Evolutionary conservation across 2,113 vertebrate species (phyloP), one percentile per base, ranked within the genome.

Genomic region (Synodontis membranacea): DNA sequence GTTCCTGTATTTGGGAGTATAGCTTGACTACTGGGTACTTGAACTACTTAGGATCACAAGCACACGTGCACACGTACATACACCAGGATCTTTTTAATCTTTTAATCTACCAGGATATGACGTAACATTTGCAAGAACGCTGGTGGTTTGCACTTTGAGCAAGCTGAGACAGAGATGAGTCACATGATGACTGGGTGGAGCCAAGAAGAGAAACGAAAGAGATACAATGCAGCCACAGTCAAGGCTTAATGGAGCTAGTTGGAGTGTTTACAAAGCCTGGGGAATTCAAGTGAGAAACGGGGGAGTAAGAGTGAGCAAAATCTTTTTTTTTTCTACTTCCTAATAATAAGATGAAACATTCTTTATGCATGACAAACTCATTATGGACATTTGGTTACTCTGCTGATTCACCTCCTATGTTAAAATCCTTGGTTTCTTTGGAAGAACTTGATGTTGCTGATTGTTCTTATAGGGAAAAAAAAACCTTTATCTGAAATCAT

Each of bases 201-300:
- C 44, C 2, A 8, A 31, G 37, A 60, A 42, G 4, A 56, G 44
- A 85, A 85, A 85, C 8, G 84, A 85, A 85, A 85, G 72, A 21
- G n/a, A 39, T 58, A 1, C 37, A 74, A 39, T 58, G 3, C 37
- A 74, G 14, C 17, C 39, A 31, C 39, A 7, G 15, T n/a, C 34
- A 10, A 31, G 19, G 6, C 25, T 17, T 17, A 72, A 25, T 42
- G 37, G 23, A 74, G 34, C 34, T 37, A 28, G 64, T 9, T 34
- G 46, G 7, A 64, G 15, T 7, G 1, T 50, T 34, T n/a, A 64
- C n/a, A 62, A 78, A 62, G 72, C 9, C 2, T 0, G 28, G 19
- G 19, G 19, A 28, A 23, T 37, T 34, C 34, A 66, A 50, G 31
- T n/a, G 5, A 48, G 75, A 79, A 78, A 52, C 42, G 25, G 12